phyloP scores from a whole-genome alignment of 2,797 vertebrate genomes.

The Clarias platycephalus region DNA sequence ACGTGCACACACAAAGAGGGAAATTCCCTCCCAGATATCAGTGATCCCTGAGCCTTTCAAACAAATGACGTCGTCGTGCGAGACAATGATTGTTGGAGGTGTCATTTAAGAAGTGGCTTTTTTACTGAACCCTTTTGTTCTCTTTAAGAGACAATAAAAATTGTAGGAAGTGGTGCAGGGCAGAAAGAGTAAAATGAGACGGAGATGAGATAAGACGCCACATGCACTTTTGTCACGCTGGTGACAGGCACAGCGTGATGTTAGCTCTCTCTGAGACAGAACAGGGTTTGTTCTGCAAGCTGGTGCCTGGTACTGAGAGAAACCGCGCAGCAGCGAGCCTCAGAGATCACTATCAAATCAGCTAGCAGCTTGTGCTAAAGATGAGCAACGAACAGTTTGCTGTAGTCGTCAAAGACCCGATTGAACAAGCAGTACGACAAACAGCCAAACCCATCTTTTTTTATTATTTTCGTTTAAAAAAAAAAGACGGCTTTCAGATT shows the following conservation, averaged over 20 bases:
- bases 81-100: neutral
- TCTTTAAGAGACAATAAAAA: neutral
- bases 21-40: conserved; percentile 27
- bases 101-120: neutral
- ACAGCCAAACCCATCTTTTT: neutral
- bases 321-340: conserved; percentile 27
- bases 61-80: neutral
- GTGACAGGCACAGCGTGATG: conserved; percentile 32
- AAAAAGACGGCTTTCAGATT: neutral
- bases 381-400: neutral
- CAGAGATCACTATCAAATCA: conserved; percentile 13
- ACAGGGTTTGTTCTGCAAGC: conserved; percentile 40
- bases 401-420: neutral
- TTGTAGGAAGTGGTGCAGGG: neutral
- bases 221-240: conserved; percentile 17
- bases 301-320: conserved; percentile 40
- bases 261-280: conserved; percentile 29
- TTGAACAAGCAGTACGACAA: neutral
- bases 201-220: conserved; percentile 21
- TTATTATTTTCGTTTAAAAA: too few species aligned
- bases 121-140: conserved; percentile 12
- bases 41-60: conserved; percentile 23
- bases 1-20: conserved; percentile 33
- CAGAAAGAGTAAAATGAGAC: neutral
- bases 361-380: conserved; percentile 3